Evolutionary conservation across 2,113 vertebrate genomes (phyloP).

Genomic region (Pitta sordida): DNA sequence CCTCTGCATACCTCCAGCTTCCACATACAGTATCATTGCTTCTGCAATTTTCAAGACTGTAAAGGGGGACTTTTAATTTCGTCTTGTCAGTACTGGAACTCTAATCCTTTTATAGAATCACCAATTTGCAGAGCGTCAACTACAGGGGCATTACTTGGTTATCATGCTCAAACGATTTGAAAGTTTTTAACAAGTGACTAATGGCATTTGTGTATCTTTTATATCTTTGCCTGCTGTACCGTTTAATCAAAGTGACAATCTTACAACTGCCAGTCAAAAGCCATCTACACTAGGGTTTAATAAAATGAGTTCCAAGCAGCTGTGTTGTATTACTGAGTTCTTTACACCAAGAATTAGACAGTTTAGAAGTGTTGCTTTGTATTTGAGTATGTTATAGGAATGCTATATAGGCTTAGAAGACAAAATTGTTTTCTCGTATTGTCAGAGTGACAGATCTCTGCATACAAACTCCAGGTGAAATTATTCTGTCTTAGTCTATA

Average conservation of each 20-base stretch:
- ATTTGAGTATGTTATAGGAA: not conserved
- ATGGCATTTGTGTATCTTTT: not conserved
- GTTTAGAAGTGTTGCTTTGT: not conserved
- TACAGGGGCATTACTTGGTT: not conserved
- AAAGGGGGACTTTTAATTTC: not conserved
- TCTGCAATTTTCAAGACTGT: not conserved
- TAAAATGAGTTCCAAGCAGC: not conserved
- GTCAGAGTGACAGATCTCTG: not conserved
- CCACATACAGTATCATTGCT: not conserved
- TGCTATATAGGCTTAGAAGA: not conserved
- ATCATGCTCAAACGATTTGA: not conserved
- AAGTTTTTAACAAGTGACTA: not conserved
- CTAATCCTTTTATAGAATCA: not conserved
- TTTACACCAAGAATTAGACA: not conserved
- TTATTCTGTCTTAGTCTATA: not conserved
- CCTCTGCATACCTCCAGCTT: not conserved
- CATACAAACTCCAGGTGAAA: not conserved
- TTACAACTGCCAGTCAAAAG: not conserved
- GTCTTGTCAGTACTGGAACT: not conserved
- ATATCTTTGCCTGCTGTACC: not conserved
- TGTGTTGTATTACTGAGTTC: not conserved
- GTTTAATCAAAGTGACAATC: not conserved
- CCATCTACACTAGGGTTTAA: fast-evolving
- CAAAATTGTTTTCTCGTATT: not conserved
- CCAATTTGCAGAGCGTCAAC: not conserved